Evolutionary conservation across 1,140 invertebrate genomes (phyloP).

Genomic region (Diploscapter pachys): DNA sequence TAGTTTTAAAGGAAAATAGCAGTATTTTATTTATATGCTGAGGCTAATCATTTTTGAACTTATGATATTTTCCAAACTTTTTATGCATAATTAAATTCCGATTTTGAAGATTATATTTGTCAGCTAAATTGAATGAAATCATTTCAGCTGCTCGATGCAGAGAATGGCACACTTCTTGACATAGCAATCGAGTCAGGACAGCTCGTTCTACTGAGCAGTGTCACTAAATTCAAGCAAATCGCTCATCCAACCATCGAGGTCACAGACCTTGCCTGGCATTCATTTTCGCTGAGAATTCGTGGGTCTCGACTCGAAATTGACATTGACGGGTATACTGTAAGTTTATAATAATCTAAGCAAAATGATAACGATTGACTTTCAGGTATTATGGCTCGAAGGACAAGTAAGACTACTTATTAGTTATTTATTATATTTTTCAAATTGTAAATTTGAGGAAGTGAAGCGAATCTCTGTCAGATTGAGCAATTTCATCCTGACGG

Average conservation of each 20-base stretch:
- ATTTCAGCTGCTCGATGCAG: slow-evolving; percentile 10
- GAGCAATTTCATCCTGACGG: slow-evolving; percentile 41
- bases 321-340: slow-evolving; percentile 49
- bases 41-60: no score
- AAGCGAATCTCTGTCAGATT: slow-evolving; percentile 46
- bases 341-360: neutral
- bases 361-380: neutral
- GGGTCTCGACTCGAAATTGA: slow-evolving; percentile 51
- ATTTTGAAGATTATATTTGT: no score
- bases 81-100: no score
- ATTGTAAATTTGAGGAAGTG: slow-evolving; percentile 27
- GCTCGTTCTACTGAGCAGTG: slow-evolving; percentile 39
- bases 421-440: neutral
- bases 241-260: slow-evolving; percentile 43
- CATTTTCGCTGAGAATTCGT: slow-evolving; percentile 51
- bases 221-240: slow-evolving; percentile 44
- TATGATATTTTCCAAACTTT: no score
- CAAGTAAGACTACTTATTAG: neutral
- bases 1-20: no score
- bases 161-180: slow-evolving; percentile 43
- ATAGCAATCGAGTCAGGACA: slow-evolving; percentile 31
- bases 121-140: no score
- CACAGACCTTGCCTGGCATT: slow-evolving; percentile 49
- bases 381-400: slow-evolving; percentile 52
- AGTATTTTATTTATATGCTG: no score